Evolutionary conservation across 2,113 vertebrate genomes (phyloP), one percentile per base, ranked within the genome.

Genomic region (Aptenodytes patagonicus): DNA sequence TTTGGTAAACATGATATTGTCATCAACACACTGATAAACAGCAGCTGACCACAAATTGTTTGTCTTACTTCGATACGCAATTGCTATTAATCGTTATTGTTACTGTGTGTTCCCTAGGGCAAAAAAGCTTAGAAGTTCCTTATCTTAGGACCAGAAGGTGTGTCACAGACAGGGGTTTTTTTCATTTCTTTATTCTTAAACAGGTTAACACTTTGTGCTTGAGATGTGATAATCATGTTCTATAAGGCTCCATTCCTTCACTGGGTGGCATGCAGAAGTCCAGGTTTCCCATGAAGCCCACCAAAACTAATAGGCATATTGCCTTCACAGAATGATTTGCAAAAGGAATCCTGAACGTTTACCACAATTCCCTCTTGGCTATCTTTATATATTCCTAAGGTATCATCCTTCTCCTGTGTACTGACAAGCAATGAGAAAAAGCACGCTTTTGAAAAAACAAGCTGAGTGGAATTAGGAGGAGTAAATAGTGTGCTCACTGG

Each of bases 401-500:
- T 70, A 47, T 75, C 72, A 91, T 93, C 87, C 28, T 82, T 95
- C 68, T 91, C n/a, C 46, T 71, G 16, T 68, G 40, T 20, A 34
- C 78, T 86, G 87, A 95, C 62, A 94, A 89, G 75, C 38, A 70
- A 64, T 7, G 10, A 91, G 58, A 24, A 93, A 85, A 93, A 84
- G 78, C 34, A 73, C 1, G 4, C 24, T 29, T 88, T 60, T 10
- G 3, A 83, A 49, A 79, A 86, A 31, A 6, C 32, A 91, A 83
- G 44, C 51, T 68, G 82, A 87, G 49, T 77, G 71, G 87, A 96
- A 96, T 96, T 81, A 97, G 86, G 60, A 91, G 71, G 75, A 96
- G 91, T 94, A 94, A 96, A 96, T 17, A 94, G 32, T 32, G 18
- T 68, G 58, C 93, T 95, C 13, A 3, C 70, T 81, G 80, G 51